A percentile compares a stretch with the other conserved stretches of the same genome.
Conservation (phyloP, 2,113 vertebrate species). For the Notechis scutatus region DNA sequence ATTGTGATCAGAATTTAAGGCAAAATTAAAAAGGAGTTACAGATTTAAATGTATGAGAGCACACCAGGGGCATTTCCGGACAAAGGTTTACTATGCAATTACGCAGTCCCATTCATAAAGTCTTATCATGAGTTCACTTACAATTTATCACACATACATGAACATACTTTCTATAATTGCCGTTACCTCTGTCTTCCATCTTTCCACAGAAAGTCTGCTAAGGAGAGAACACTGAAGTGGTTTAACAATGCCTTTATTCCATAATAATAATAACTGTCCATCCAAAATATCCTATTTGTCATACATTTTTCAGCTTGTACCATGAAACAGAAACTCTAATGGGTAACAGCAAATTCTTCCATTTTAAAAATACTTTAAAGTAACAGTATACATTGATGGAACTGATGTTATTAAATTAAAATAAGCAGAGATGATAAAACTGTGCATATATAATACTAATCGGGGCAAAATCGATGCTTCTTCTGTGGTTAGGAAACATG, state of each 20-base stretch:
- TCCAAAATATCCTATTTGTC: neutral
- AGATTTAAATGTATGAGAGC: neutral
- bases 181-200: no score
- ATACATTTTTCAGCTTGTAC: neutral
- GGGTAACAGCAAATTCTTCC: neutral
- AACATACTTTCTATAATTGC: no score
- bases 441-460: neutral
- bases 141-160: neutral
- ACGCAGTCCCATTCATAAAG: neutral
- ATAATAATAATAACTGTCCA: neutral
- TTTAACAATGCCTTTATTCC: neutral
- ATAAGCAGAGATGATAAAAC: neutral
- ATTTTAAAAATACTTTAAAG: neutral
- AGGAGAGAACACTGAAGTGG: neutral
- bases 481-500: neutral
- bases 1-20: neutral
- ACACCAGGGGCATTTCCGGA: neutral
- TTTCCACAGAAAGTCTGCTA: no score
- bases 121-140: neutral
- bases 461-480: neutral
- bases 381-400: neutral
- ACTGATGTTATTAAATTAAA: neutral
- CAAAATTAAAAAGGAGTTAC: neutral
- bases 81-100: neutral
- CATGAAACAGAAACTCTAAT: neutral